Percentiles rank a stretch among this genome's conserved stretches.
Evolutionary conservation across 2,888 invertebrate genomes (phyloP).

Genomic region (Dendrolimus pini): DNA sequence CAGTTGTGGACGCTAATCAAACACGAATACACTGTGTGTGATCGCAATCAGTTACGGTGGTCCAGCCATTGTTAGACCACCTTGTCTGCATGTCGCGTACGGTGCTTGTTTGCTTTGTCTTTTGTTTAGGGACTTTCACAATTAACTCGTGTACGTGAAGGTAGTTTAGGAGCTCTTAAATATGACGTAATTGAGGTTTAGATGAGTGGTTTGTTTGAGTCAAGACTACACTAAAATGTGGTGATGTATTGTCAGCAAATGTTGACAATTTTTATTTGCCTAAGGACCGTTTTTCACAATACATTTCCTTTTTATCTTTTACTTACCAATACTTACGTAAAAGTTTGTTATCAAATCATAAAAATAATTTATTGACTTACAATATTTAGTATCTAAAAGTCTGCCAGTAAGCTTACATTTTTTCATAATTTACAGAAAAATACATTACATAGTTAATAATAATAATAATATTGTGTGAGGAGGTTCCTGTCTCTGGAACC

Average conservation of each 20-base stretch:
- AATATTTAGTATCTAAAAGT: too few relatives aligned
- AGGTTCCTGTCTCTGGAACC: too few relatives aligned
- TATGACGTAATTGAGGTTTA: background rate
- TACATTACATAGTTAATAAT: too few relatives aligned
- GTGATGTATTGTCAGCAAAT: background rate
- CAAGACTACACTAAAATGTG: background rate
- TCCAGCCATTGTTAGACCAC: constrained; percentile 47
- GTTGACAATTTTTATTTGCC: too few relatives aligned
- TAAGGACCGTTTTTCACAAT: too few relatives aligned
- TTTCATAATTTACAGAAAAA: too few relatives aligned
- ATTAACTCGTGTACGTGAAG: constrained; percentile 52
- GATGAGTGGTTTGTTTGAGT: background rate
- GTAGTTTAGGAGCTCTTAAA: constrained; percentile 5
- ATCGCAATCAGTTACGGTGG: constrained; percentile 44
- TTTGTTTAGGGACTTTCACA: constrained; percentile 68
- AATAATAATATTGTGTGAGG: too few relatives aligned
- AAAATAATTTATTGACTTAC: too few relatives aligned
- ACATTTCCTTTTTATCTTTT: too few relatives aligned
- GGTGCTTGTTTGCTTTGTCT: constrained; percentile 28
- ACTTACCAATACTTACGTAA: too few relatives aligned
- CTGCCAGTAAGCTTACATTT: too few relatives aligned
- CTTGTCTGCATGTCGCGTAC: constrained; percentile 35
- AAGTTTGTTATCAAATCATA: too few relatives aligned
- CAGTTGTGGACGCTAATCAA: constrained; percentile 47
- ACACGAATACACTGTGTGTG: constrained; percentile 49